Base-by-base conservation (phyloP, 1,140 invertebrate species). In the Maconellicoccus hirsutus region DNA sequence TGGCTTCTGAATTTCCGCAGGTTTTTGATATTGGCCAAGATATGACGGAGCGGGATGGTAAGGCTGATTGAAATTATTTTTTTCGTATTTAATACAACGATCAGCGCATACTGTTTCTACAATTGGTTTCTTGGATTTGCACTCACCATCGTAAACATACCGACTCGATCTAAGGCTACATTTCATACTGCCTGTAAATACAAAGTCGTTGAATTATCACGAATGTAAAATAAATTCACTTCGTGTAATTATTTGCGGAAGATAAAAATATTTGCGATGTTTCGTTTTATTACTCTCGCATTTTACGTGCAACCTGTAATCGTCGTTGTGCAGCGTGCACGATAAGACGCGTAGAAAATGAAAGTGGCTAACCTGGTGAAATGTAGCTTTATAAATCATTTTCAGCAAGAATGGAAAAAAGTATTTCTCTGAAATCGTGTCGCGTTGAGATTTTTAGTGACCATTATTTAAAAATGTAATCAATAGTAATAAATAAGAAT, bases 51-150 rank as follows among this genome's bases (percentile, higher is more conserved):
- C 61, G 3, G 25, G 25, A 23, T 23, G 19, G 21, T 8, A 61
- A 10, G 10, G 61, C 25, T 66, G 8, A 23, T 66, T 66, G 14
- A 26, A 2, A 8, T 66, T 66, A 23, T 66, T 66, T 8, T 66
- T 23, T 8, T 66, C 14, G 26, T 70, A 72, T n/a, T 66, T 59
- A 0, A 72, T 59, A 69, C 75, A 75, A 1, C 72, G 70, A 21
- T 74, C 72, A 1, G 74, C 74, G 21, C 75, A 75, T 21, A 75
- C 74, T 0, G 72, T 72, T 59, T 75, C 75, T 1, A 59, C 71
- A 16, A 75, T 61, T 38, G 74, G 75, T 26, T 69, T 70, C 22
- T 70, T 59, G 0, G 75, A 70, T 2, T 70, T 71, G 29, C 75
- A 75, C 0, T 72, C 70, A 19, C 75, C 75, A 21, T 75, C 75